Percentiles rank a stretch among this genome's conserved stretches.
Evolutionary conservation across 1,140 invertebrate species (phyloP).

Genomic region (Metopolophium dirhodum): DNA sequence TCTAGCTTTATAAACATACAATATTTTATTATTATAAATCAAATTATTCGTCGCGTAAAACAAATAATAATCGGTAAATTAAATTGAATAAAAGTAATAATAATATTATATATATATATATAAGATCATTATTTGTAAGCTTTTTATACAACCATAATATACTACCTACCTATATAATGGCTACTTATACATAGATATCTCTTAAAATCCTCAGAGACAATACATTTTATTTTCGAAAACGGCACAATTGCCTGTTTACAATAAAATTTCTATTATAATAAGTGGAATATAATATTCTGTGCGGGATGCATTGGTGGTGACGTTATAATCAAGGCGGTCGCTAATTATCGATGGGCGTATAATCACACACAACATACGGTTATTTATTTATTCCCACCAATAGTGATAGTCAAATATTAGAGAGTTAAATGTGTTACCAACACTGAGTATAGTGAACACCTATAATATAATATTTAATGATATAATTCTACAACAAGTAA

Average conservation of each 20-base stretch:
- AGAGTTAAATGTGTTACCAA: neutral
- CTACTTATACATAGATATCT: too few relatives aligned
- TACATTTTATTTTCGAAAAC: neutral
- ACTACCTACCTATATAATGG: too few relatives aligned
- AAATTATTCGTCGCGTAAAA: neutral
- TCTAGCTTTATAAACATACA: neutral
- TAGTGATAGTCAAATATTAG: constrained; percentile 1
- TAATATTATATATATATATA: neutral
- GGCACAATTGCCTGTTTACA: neutral
- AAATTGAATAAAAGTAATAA: neutral
- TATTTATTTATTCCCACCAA: constrained; percentile 20
- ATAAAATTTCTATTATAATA: neutral
- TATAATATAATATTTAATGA: neutral
- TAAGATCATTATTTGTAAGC: neutral
- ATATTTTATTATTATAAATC: neutral
- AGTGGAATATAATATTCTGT: neutral
- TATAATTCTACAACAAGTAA: neutral
- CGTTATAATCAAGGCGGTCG: constrained; percentile 50
- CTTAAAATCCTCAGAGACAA: neutral
- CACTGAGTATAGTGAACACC: neutral
- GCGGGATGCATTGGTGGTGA: neutral
- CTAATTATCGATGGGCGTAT: constrained; percentile 55
- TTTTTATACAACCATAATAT: neutral
- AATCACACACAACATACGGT: neutral
- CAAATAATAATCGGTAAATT: neutral